Percentiles rank a stretch among this genome's conserved stretches.
Evolutionary conservation across 2,888 invertebrate genomes (phyloP).

Genomic region (Morpho deidamia): DNA sequence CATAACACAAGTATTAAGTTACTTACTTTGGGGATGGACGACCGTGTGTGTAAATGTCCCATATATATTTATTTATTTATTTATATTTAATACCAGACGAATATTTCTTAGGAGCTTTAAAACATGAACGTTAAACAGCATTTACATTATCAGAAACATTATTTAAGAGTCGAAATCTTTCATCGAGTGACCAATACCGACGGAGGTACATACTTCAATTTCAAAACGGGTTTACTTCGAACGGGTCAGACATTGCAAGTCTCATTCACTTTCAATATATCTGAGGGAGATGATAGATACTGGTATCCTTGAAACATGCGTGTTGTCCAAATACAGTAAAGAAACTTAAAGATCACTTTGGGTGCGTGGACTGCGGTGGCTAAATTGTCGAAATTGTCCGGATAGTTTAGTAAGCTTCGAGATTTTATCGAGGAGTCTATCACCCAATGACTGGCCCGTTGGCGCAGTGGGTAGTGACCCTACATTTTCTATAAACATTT

Average conservation of each 20-base stretch:
- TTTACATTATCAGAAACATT: constrained; percentile 8
- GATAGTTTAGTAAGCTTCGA: not conserved
- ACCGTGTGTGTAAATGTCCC: too few relatives aligned
- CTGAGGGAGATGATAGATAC: constrained; percentile 15
- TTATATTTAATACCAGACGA: too few relatives aligned
- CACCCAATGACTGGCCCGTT: too few relatives aligned
- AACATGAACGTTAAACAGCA: not conserved
- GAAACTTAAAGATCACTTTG: constrained; percentile 21
- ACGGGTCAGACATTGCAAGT: not conserved
- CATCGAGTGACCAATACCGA: constrained; percentile 5
- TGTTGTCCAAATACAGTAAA: constrained; percentile 16
- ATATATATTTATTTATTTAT: too few relatives aligned
- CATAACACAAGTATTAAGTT: too few relatives aligned
- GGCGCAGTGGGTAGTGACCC: too few relatives aligned
- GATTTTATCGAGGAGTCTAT: too few relatives aligned
- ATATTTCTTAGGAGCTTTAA: not conserved
- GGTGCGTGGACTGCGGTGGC: constrained; percentile 2
- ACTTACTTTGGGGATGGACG: too few relatives aligned
- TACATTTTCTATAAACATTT: too few relatives aligned
- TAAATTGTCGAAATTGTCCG: not conserved
- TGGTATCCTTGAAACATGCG: constrained; percentile 15
- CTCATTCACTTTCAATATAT: constrained; percentile 8
- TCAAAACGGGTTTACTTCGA: constrained; percentile 13
- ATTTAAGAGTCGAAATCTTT: constrained; percentile 13
- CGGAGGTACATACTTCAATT: constrained; percentile 2